Percentiles rank a stretch among this genome's conserved stretches.
These are phyloP conservation scores for Xiphorhynchus elegans DNA, from an alignment of 2,113 vertebrate genomes.

Conservation along the genomic window DNA sequence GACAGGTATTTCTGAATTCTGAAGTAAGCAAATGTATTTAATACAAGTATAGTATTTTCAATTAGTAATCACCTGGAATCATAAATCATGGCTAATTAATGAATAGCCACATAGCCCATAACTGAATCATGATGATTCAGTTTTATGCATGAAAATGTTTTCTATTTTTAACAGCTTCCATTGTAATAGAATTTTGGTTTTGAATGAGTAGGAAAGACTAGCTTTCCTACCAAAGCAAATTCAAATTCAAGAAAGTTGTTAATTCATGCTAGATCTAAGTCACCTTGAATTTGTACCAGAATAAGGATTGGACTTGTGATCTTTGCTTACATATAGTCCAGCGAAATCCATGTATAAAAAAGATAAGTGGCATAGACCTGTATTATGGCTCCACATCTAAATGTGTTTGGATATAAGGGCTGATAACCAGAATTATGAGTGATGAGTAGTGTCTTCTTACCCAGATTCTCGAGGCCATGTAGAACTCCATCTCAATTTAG, in stretches of 20 bases:
- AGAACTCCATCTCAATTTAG: not conserved
- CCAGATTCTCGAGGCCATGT: rapidly evolving
- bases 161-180: not conserved
- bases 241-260: not conserved
- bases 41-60: not conserved
- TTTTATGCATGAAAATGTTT: not conserved
- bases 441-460: not conserved
- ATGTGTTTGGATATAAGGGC: not conserved
- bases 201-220: not conserved
- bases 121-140: not conserved
- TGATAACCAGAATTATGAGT: not conserved
- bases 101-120: not conserved
- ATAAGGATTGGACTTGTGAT: not conserved
- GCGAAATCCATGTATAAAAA: not conserved
- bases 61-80: not conserved
- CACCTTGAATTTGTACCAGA: not conserved
- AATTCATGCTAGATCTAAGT: not conserved
- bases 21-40: not conserved
- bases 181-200: not conserved
- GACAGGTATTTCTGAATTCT: not conserved
- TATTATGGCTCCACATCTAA: not conserved
- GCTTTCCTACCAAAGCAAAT: not conserved
- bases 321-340: not conserved
- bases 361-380: not conserved
- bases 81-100: not conserved